phyloP scores from a whole-genome alignment of 2,113 vertebrate genomes.

The Trogon melanurus region DNA sequence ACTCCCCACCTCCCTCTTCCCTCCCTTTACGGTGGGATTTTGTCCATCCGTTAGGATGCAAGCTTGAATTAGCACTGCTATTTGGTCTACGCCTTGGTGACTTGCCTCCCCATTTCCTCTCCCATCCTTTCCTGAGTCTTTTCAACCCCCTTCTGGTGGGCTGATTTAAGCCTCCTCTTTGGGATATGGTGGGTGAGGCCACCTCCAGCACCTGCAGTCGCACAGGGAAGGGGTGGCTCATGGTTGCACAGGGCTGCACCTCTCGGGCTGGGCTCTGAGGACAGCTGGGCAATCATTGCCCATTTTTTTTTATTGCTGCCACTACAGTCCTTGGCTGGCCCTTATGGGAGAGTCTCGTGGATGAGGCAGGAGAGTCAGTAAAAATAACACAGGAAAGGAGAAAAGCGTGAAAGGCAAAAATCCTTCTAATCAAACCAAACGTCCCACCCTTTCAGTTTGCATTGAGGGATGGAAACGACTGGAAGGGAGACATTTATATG shows the following conservation, averaged over 20 bases:
- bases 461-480: background rate
- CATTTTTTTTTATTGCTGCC: slow-evolving; percentile 60
- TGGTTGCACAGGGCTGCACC: background rate
- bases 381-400: background rate
- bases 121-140: background rate
- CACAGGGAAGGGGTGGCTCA: slow-evolving; percentile 27
- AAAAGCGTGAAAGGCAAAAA: background rate
- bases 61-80: background rate
- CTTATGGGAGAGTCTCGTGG: background rate
- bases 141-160: background rate
- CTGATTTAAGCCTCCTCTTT: slow-evolving; percentile 6
- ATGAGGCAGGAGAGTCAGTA: background rate
- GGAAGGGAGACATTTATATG: background rate
- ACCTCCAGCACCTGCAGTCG: background rate
- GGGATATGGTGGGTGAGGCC: background rate
- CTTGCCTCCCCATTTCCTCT: background rate
- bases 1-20: background rate
- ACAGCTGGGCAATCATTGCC: slow-evolving; percentile 57
- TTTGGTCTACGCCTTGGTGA: background rate
- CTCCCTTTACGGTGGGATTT: background rate
- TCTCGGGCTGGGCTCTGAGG: background rate
- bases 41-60: background rate
- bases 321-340: background rate
- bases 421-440: background rate
- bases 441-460: background rate